Base-by-base conservation (phyloP, 2,888 invertebrate species). In the Aleiodes alternator region DNA sequence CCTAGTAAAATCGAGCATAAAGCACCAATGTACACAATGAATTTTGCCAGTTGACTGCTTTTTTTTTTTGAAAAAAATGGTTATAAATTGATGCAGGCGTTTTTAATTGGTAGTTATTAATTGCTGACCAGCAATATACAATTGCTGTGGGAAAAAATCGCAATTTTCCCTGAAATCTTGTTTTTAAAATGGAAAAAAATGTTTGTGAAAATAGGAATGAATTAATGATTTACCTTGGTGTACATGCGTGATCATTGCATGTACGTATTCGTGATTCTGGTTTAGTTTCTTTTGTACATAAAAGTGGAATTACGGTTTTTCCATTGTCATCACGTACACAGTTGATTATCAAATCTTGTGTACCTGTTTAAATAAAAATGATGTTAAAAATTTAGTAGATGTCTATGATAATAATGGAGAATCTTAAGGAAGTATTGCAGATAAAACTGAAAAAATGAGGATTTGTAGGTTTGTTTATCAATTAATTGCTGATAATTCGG, bases 171-270 rank as follows among this genome's bases (percentile, higher is more conserved):
- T 51, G 11, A 7, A n/a, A 5, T 8, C 12, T n/a, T 11, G 4
- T 51, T 12, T 0, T 0, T 8, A 4, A 11, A 51, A n/a, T n/a
- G 14, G n/a, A 14, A 1, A 14, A n/a, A 14, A 53, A 53, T 51
- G 14, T 14, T 34, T 1, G 1, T n/a, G 16, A 7, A 4, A 53
- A 14, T 3, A 53, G 9, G 0, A 43, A 6, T 6, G 8, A 43
- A 50, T 48, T 34, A 8, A 34, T 12, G 29, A 53, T 14, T 71
- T 92, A 95, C 91, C 97, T 93, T 0, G 98, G 98, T 1, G 98
- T 98, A 87, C 99, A 99, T 0, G 98, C 96, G 78, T 96, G 95
- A 85, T 98, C 98, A 87, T 99, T 99, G 91, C 98, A 98, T 0
- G 96, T 96, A 84, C 96, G 91, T 48, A 96, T 96, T 77, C 97